Conservation (phyloP, 1,140 invertebrate species). For the Drosophila sturtevanti region DNA sequence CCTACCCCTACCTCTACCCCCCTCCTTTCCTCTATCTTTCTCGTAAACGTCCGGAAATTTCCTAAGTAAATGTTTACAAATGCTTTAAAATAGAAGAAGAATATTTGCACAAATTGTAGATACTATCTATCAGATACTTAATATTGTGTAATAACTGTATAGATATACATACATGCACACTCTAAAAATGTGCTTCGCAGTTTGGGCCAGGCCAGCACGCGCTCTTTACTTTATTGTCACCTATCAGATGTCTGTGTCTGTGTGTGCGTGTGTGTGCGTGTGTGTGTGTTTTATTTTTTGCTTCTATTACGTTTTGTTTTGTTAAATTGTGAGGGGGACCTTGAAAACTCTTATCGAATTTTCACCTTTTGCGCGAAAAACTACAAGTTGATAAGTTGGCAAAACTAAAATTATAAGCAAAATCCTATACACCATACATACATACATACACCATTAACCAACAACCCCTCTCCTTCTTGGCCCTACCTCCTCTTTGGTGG, state of each 20-base stretch:
- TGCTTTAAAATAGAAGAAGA: neutral
- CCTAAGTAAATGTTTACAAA: slow-evolving; percentile 15
- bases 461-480: no score
- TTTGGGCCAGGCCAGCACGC: slow-evolving; percentile 22
- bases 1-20: no score
- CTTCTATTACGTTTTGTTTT: neutral
- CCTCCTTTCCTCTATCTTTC: no score
- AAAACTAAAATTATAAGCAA: slow-evolving; percentile 30
- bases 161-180: no score
- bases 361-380: slow-evolving; percentile 77
- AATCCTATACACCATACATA: no score
- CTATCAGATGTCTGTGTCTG: slow-evolving; percentile 25
- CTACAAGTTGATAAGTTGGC: slow-evolving; percentile 38
- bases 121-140: neutral
- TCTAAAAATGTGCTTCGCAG: no score
- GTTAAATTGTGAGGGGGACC: slow-evolving; percentile 33
- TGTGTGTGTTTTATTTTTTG: neutral
- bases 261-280: no score
- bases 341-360: slow-evolving; percentile 79
- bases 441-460: neutral
- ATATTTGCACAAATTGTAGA: slow-evolving; percentile 18
- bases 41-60: neutral
- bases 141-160: slow-evolving; percentile 62
- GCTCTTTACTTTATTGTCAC: slow-evolving; percentile 24
- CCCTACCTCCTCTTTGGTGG: neutral